Base-by-base conservation (phyloP, 2,888 invertebrate genomes). In the Latrodectus elegans region DNA sequence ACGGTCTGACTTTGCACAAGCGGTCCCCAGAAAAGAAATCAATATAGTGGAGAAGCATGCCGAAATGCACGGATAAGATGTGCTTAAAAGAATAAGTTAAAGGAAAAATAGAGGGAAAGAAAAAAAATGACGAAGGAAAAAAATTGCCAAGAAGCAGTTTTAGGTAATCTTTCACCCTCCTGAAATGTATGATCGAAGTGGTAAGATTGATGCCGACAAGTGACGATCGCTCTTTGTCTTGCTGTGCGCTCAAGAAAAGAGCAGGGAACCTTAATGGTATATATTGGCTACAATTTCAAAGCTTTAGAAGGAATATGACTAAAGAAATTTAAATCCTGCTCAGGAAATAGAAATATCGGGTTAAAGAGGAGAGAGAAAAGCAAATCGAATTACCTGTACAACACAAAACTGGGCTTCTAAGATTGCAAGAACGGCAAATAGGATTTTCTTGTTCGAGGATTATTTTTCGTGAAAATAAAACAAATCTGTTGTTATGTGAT, bases 1-100 rank as follows among this genome's bases (percentile, higher is more conserved):
- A 82, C 70, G 75, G 75, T 68, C 75, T 68, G 82, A 75, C 82
- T 82, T 82, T 75, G 82, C 82, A 82, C 82, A 75, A 72, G 80
- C 71, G 51, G n/a, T 60, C 80, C n/a, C 52, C 55, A 49, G 73
- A n/a, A 65, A 70, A 82, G 82, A 82, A 82, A 82, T 82, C 82
- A 75, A 82, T 82, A 70, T 55, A 72, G 52, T 64, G 14, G 49
- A 64, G 64, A 79, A 55, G 11, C 53, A 15, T 11, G 72, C 17
- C 55, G 65, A 65, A 65, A 72, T 60, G 73, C 73, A 67, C 52
- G 68, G 68, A 82, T 67, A 81, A 81, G 82, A 71, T 52, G 65
- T 67, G 73, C 81, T 81, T 81, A 81, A 81, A 71, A 79, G 79
- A 79, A 79, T 79, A 79, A 79, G 79, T 73, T 65, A 74, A 81